Evolutionary conservation across 2,113 vertebrate species (phyloP), one percentile per base, ranked within the genome.

Genomic region (Psettodes erumei): DNA sequence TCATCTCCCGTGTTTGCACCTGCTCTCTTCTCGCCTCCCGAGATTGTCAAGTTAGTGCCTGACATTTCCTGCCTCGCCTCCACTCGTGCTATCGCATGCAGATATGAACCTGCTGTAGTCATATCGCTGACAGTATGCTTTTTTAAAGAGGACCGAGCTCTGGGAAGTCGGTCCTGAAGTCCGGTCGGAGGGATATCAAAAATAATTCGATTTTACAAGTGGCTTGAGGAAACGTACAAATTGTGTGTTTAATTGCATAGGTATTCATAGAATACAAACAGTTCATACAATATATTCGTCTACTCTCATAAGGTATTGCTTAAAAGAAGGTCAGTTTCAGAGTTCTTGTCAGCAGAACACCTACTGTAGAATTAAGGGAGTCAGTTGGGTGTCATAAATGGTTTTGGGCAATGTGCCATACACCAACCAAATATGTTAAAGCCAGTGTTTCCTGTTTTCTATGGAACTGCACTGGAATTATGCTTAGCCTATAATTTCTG

Each of bases 121-220:
- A 50, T 11, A 76, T 56, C n/a, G 11, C 15, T n/a, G n/a, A n/a
- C n/a, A n/a, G n/a, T n/a, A n/a, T n/a, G n/a, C n/a, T n/a, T n/a
- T n/a, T n/a, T n/a, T n/a, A n/a, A n/a, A n/a, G n/a, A n/a, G n/a
- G n/a, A n/a, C n/a, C n/a, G n/a, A n/a, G n/a, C n/a, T n/a, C n/a
- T n/a, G n/a, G n/a, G n/a, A 95, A 94, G 93, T 94, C 89, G 74
- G 91, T 94, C 93, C 89, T 88, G 92, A 93, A 91, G 86, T 88
- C 93, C 91, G 92, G 91, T 59, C 62, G 33, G 28, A n/a, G n/a
- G 33, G 25, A 37, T 16, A 18, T 77, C 5, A 76, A 68, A n/a
- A 77, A 37, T 63, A 2, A 75, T 53, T 45, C 2, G n/a, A n/a
- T 50, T 6, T 30, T 47, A 6, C 1, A 64, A 85, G 30, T 65